Evolutionary conservation across 2,113 vertebrate genomes (phyloP).

Genomic region (Stictonetta naevosa): DNA sequence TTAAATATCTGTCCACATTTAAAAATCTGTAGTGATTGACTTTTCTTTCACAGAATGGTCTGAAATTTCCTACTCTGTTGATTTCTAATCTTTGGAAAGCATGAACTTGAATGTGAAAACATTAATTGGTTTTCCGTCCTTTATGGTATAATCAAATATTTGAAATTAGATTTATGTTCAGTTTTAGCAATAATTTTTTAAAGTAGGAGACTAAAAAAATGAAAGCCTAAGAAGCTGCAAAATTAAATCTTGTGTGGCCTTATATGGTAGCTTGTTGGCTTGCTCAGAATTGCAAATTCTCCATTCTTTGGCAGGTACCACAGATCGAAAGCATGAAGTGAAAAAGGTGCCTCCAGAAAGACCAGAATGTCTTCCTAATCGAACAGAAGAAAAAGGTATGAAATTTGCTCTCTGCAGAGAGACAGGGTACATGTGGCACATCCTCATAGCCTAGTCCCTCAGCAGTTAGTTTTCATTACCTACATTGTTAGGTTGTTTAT

Average conservation of each 20-base stretch:
- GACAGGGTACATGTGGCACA: background rate
- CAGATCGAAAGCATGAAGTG: constrained; percentile 90
- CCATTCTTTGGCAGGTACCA: constrained; percentile 64
- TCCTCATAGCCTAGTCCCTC: background rate
- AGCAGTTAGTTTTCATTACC: background rate
- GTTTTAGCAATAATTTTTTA: background rate
- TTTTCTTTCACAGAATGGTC: background rate
- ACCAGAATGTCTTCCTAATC: constrained; percentile 88
- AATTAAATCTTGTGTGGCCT: background rate
- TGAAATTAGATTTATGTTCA: background rate
- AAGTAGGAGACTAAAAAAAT: background rate
- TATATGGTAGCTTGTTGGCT: background rate
- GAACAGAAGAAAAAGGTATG: constrained; percentile 94
- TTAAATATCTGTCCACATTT: background rate
- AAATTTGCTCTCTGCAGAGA: constrained; percentile 11
- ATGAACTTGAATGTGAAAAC: background rate
- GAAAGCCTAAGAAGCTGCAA: background rate
- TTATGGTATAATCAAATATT: background rate
- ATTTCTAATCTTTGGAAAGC: background rate
- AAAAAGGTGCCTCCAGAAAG: constrained; percentile 95
- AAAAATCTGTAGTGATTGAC: background rate
- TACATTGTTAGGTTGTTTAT: background rate
- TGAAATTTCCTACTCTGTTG: background rate
- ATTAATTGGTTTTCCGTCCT: background rate
- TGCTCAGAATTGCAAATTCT: background rate